Conservation (phyloP, 2,888 invertebrate genomes). For the Dascillus cervinus region DNA sequence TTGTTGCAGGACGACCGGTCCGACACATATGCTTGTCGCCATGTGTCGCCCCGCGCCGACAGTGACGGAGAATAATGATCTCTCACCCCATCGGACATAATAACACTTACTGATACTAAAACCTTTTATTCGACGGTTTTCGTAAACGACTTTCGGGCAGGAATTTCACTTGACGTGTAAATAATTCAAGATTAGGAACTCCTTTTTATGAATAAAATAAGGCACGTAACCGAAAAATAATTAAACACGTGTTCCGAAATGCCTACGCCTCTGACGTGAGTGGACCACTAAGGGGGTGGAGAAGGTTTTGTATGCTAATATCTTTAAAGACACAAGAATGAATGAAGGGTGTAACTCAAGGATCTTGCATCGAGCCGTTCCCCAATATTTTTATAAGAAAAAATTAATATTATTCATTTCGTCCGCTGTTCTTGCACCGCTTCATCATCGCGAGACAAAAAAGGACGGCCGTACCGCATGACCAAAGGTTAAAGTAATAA, state of each 20-base stretch:
- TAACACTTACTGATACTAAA: conserved; percentile 7
- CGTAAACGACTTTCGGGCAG: too few relatives aligned
- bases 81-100: conserved; percentile 13
- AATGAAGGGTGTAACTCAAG: conserved; percentile 22
- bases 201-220: too few relatives aligned
- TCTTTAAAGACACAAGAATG: conserved; percentile 18
- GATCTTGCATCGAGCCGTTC: conserved; percentile 13
- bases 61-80: conserved; percentile 13
- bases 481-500: conserved; percentile 1
- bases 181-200: too few relatives aligned
- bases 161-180: too few relatives aligned
- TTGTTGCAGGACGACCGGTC: conserved; percentile 3
- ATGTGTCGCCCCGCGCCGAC: conserved; percentile 13
- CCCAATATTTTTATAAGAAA: conserved; percentile 14
- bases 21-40: conserved; percentile 11
- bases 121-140: background rate
- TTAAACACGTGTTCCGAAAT: too few relatives aligned
- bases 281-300: conserved; percentile 15
- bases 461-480: background rate
- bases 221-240: too few relatives aligned
- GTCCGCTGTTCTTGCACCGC: background rate
- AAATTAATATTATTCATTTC: conserved; percentile 2
- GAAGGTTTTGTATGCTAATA: conserved; percentile 25
- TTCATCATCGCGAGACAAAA: background rate
- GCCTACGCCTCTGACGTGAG: conserved; percentile 4